Evolutionary conservation across 2,888 invertebrate genomes (phyloP).

Genomic region (Tetragonisca angustula): DNA sequence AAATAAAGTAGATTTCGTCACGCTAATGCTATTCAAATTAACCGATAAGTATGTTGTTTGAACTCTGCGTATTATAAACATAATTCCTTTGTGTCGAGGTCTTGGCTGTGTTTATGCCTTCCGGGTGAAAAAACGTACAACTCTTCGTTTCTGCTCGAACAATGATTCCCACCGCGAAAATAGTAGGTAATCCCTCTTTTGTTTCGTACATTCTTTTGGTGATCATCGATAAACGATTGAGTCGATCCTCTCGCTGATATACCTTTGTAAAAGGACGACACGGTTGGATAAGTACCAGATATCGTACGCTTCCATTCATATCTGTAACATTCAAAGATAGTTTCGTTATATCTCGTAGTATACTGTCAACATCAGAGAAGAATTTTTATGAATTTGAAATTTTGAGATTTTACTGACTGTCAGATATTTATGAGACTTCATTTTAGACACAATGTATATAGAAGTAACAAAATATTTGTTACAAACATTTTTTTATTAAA

Average conservation of each 20-base stretch:
- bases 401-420: too few relatives aligned
- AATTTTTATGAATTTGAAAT: too few relatives aligned
- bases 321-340: constrained; percentile 47
- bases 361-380: background rate
- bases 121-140: constrained; percentile 73
- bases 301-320: constrained; percentile 75
- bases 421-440: too few relatives aligned
- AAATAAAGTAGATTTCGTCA: background rate
- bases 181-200: constrained; percentile 58
- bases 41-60: background rate
- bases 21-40: background rate
- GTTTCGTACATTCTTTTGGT: constrained; percentile 54
- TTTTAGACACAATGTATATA: too few relatives aligned
- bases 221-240: constrained; percentile 61
- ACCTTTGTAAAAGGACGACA: constrained; percentile 75
- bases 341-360: background rate
- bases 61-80: constrained; percentile 59
- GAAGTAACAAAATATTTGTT: too few relatives aligned
- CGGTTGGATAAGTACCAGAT: constrained; percentile 66
- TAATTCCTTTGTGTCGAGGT: constrained; percentile 68
- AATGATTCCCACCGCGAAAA: constrained; percentile 62
- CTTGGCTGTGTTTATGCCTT: constrained; percentile 64
- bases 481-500: too few relatives aligned
- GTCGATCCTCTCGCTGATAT: constrained; percentile 70
- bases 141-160: constrained; percentile 60